A percentile compares a stretch with the other conserved stretches of the same genome.
Evolutionary conservation across 2,888 invertebrate species (phyloP).

Genomic region (Apamea sordens): DNA sequence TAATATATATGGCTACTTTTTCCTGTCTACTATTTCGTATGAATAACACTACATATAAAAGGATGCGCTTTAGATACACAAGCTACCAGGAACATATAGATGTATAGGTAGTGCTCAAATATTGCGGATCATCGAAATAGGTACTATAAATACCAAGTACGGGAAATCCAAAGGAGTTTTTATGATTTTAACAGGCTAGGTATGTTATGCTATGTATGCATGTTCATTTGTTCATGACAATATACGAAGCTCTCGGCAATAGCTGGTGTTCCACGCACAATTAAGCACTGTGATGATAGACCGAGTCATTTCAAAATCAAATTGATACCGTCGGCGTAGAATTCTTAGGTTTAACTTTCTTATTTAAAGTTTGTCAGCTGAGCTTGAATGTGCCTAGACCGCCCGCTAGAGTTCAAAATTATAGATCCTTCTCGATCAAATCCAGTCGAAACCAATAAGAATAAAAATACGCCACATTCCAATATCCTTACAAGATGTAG

Average conservation of each 20-base stretch:
- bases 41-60: conserved; percentile 4
- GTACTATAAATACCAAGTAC: not conserved
- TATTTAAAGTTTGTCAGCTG: not conserved
- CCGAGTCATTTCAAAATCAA: not conserved
- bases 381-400: not conserved
- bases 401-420: not conserved
- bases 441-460: not conserved
- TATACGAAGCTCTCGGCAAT: not conserved
- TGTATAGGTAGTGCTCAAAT: not conserved
- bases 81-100: conserved; percentile 35
- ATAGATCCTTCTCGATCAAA: not conserved
- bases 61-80: conserved; percentile 19
- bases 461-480: not conserved
- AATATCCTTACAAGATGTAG: not conserved
- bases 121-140: not conserved
- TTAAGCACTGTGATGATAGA: not conserved
- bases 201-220: not conserved
- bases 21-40: not conserved
- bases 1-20: not conserved
- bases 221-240: not conserved
- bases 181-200: not conserved
- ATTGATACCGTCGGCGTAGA: not conserved
- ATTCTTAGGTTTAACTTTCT: not conserved
- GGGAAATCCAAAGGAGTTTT: not conserved
- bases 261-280: not conserved